Evolutionary conservation across 2,797 vertebrate species (phyloP), one percentile per base, ranked within the genome.

Genomic region (Etheostoma perlongum): DNA sequence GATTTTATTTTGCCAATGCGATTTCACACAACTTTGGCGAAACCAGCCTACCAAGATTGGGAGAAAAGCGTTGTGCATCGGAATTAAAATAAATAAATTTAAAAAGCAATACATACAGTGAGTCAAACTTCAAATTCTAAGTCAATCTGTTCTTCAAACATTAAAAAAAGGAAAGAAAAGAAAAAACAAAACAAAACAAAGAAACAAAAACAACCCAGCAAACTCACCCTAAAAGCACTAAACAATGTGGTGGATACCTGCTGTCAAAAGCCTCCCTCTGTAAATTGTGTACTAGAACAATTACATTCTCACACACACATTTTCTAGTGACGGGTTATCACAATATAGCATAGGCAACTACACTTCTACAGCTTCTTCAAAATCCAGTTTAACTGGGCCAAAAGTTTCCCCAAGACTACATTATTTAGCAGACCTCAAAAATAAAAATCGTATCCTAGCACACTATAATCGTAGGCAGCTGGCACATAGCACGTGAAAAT

Each of bases 11-110:
- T 92, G 91, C 89, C 93, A 94, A 94, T 94, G 89, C 91, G 78
- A 93, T 94, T 95, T 95, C 94, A 92, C 94, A 94, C 92, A 94
- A 94, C 92, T 93, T 94, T 94, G 93, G 93, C 90, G 93, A 95
- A 94, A 93, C 92, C 91, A 93, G 91, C 92, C 94, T 90, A 94
- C 92, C 91, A 86, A 91, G 90, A 94, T 91, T 92, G 92, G 89
- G 92, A 89, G 91, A 92, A 91, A 91, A 93, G 90, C 91, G 78
- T 89, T 91, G 91, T 80, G 88, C 93, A 93, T 92, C 83, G 90
- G 85, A 91, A 95, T 94, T 93, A 93, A 93, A 95, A 94, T 93
- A 94, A 95, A 95, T 93, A 92, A 53, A 91, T 87, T 93, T 90
- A 90, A 92, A 95, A 94, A 93, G 91, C 89, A 94, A 94, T 87